Evolutionary conservation across 1,140 invertebrate genomes (phyloP), one percentile per base, ranked within the genome.

Genomic region (Lasaia peninsularis): DNA sequence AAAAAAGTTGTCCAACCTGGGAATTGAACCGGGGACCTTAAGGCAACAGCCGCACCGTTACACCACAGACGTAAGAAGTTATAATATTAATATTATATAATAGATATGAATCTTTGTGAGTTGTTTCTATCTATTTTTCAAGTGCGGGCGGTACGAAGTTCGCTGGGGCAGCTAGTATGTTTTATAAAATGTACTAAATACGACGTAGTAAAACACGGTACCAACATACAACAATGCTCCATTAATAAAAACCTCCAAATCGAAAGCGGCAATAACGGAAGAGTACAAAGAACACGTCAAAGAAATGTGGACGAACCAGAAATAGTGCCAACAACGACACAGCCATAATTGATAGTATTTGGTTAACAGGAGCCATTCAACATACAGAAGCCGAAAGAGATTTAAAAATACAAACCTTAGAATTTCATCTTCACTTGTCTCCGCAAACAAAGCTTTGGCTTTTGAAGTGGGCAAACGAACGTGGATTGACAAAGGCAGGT

Each of bases 361-460:
- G 70, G 71, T 74, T 81, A 81, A 81, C 75, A 80, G 75, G 65
- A 82, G 75, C 73, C 78, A 85, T 79, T 85, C 76, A 75, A 71
- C 73, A 65, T 67, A 82, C 83, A 84, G 80, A 73, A 83, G 78
- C 80, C 78, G 76, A 78, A 69, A 74, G 71, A 71, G 65, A 73
- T 75, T 78, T 75, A 71, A 79, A 77, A 75, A 86, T 82, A 86
- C 71, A 86, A 65, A 73, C 66, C 74, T 72, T 72, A 78, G 78
- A 80, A 76, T 73, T 71, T 69, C 71, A 71, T 69, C 77, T 77
- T 78, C 69, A 72, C 71, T 79, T 75, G 77, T 78, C 69, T 77
- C 65, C 52, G 69, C 82, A 86, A 82, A 80, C 78, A 81, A 76
- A 71, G 66, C 56, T 56, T 64, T 66, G 65, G 51, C 60, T n/a